phyloP scores from a whole-genome alignment of 23 tunicate genomes.

The Ciona savignyi region DNA sequence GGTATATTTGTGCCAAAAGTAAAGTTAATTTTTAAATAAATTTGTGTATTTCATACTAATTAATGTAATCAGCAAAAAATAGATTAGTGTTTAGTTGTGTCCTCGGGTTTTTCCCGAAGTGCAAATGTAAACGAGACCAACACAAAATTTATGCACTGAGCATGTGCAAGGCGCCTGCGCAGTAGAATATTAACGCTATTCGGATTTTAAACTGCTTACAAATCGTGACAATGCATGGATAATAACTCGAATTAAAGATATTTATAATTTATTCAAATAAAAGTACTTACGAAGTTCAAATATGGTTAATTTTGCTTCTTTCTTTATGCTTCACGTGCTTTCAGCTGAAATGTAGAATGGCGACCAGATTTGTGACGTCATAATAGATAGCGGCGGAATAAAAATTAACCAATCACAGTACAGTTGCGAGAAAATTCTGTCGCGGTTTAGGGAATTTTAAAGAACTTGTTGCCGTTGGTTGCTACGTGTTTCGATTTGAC shows the following conservation, averaged over 20 bases:
- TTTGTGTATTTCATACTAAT: too few species aligned
- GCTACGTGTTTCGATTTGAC: not conserved
- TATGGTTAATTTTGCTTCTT: not conserved
- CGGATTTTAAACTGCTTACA: not conserved
- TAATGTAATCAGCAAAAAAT: too few species aligned
- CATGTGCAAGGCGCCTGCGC: slow-evolving; percentile 47
- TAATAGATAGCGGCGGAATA: not conserved
- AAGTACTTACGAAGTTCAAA: too few species aligned
- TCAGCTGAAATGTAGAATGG: not conserved
- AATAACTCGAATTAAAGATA: too few species aligned
- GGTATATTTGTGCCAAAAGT: too few species aligned
- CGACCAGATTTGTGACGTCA: not conserved
- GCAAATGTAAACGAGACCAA: slow-evolving; percentile 16
- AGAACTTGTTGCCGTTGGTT: not conserved
- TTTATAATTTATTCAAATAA: too few species aligned
- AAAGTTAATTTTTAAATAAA: too few species aligned
- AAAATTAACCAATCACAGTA: not conserved
- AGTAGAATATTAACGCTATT: not conserved
- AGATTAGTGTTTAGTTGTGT: not conserved
- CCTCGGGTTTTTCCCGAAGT: slow-evolving; percentile 8
- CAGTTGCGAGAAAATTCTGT: not conserved
- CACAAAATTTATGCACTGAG: slow-evolving; percentile 3
- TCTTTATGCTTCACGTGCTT: not conserved
- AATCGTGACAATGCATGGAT: not conserved
- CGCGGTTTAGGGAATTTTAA: not conserved